Percentiles rank a stretch among this genome's conserved stretches.
These are phyloP conservation scores for Hypolimnas misippus DNA, from an alignment of 2,888 invertebrate species.

Conservation along the genomic window DNA sequence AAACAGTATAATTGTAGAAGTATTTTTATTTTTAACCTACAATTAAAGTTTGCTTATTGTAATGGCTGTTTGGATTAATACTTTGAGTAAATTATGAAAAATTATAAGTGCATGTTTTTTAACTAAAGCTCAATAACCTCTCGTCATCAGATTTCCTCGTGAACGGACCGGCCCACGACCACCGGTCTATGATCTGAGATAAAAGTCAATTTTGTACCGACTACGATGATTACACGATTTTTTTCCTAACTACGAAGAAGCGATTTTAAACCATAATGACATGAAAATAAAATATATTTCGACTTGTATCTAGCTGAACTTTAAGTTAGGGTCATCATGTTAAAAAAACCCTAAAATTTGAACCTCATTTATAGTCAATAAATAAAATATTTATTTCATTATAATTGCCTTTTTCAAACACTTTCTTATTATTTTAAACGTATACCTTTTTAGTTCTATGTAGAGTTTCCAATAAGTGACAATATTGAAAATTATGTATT, in stretches of 20 bases:
- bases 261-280: constrained; percentile 8
- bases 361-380: too few species aligned
- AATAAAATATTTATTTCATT: too few species aligned
- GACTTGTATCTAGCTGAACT: background rate
- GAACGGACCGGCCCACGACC: constrained; percentile 68
- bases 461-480: too few species aligned
- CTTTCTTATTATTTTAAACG: too few species aligned
- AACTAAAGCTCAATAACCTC: constrained; percentile 60
- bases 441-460: too few species aligned
- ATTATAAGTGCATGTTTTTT: background rate
- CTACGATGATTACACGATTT: constrained; percentile 35
- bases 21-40: too few species aligned
- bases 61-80: too few species aligned
- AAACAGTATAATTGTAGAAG: too few species aligned
- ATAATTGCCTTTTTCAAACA: too few species aligned
- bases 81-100: too few species aligned
- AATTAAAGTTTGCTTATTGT: too few species aligned
- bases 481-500: too few species aligned
- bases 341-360: background rate
- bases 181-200: constrained; percentile 50
- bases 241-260: constrained; percentile 8
- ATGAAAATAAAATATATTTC: background rate
- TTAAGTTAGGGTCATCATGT: background rate
- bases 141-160: constrained; percentile 64
- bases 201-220: constrained; percentile 46